Conservation (phyloP, 2,888 invertebrate species). For the Embidobia sp. region DNA sequence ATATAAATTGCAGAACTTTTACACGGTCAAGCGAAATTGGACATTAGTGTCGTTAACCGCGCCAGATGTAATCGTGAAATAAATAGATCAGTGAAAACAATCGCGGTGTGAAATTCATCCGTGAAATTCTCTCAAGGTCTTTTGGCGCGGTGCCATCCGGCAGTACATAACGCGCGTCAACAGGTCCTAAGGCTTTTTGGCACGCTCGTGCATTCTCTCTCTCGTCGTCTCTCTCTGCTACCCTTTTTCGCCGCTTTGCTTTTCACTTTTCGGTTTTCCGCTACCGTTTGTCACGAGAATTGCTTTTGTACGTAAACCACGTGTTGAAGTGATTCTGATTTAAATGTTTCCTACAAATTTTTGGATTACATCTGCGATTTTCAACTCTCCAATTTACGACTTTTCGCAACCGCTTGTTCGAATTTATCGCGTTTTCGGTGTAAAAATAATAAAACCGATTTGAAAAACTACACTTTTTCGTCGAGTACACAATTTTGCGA, state of each 20-base stretch:
- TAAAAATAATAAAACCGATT: too few species aligned
- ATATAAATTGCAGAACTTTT: constrained; percentile 38
- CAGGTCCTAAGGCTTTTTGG: constrained; percentile 66
- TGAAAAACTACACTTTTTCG: too few species aligned
- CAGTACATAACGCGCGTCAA: constrained; percentile 64
- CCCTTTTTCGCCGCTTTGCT: constrained; percentile 17
- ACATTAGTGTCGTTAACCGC: constrained; percentile 57
- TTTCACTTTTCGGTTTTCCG: constrained; percentile 58
- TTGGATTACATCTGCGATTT: too few species aligned
- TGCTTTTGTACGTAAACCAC: constrained; percentile 48
- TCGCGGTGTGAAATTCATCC: constrained; percentile 61
- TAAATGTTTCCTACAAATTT: constrained; percentile 5
- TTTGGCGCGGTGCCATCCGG: constrained; percentile 65
- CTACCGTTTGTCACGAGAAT: constrained; percentile 58
- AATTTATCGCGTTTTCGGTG: too few species aligned
- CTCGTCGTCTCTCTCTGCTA: constrained; percentile 22
- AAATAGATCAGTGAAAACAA: constrained; percentile 60
- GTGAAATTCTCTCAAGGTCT: constrained; percentile 66
- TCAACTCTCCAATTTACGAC: too few species aligned
- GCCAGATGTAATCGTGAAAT: constrained; percentile 60
- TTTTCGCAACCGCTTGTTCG: too few species aligned
- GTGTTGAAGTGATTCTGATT: constrained; percentile 33
- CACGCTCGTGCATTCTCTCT: constrained; percentile 52
- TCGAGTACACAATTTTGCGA: too few species aligned
- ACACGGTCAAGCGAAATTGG: constrained; percentile 52